These are phyloP conservation scores for Cephus sareptanus DNA, from an alignment of 2,888 invertebrate species.

Conservation along the genomic window DNA sequence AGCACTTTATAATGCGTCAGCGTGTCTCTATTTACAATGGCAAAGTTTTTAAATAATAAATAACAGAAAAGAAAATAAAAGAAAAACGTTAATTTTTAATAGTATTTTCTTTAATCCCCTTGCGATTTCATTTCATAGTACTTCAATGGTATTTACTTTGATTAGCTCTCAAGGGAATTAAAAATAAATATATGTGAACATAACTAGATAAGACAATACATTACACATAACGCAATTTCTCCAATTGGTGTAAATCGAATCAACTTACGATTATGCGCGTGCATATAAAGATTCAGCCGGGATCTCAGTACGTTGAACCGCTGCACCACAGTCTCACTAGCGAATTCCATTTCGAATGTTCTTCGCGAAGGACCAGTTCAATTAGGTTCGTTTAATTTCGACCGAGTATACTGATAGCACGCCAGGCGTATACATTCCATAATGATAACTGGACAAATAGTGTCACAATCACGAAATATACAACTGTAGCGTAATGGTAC, in stretches of 20 bases:
- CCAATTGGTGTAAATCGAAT: not conserved
- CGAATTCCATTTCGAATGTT: slow-evolving; percentile 49
- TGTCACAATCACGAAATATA: not conserved
- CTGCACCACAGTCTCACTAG: slow-evolving; percentile 50
- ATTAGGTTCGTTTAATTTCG: not conserved
- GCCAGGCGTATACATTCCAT: not conserved
- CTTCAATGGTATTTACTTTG: too few species aligned
- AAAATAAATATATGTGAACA: not conserved
- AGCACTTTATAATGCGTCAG: not conserved
- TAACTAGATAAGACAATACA: not conserved
- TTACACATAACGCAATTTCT: not conserved
- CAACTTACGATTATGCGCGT: slow-evolving; percentile 58
- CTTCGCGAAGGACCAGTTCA: not conserved
- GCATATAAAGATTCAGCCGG: slow-evolving; percentile 55
- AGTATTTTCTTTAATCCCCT: not conserved
- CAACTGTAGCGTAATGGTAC: not conserved
- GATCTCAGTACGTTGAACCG: slow-evolving; percentile 59
- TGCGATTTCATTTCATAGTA: too few species aligned
- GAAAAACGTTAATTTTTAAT: not conserved
- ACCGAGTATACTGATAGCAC: not conserved
- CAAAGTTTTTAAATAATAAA: not conserved
- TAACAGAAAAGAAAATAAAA: not conserved
- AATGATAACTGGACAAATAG: not conserved
- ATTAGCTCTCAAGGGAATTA: not conserved
- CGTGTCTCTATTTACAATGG: not conserved